Base-by-base conservation (phyloP, 1,140 invertebrate genomes). In the Trachymyrmex cornetzi region DNA sequence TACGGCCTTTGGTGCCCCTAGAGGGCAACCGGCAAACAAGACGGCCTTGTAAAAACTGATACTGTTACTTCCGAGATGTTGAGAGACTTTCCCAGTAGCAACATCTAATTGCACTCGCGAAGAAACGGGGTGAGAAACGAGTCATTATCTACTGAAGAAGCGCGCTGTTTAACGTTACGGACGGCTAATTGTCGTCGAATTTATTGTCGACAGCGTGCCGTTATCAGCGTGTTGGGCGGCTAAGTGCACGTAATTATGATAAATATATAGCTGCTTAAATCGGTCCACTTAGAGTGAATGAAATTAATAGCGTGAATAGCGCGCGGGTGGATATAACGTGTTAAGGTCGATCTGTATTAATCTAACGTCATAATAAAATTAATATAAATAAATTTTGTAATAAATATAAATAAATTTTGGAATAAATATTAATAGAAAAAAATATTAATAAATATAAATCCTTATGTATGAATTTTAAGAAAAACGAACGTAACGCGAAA, bases 41-140 rank as follows among this genome's bases (percentile, higher is more conserved):
- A 82, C 80, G 34, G 57, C 80, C 55, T 84, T 75, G 69, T 34
- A 84, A 84, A 84, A 84, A 84, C 38, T 55, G 57, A 84, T 84
- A 74, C 80, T 84, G 80, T 84, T 84, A 75, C 55, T 84, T 84
- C 80, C 55, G 80, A 84, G 69, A 84, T 75, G 19, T 24, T 14
- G 57, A 34, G 38, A 34, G 55, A 61, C 67, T 74, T 53, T 74
- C 34, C 34, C 57, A 27, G 80, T 50, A 50, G 69, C 80, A 19
- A 3, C 69, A 34, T 74, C 34, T 74, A 74, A 82, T 61, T 82
- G 55, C 38, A 34, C 3, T 48, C 2, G 27, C 55, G 38, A 84
- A 19, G 12, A 75, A 84, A 75, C 80, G 38, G 69, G 55, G 69
- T 74, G 80, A 84, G 55, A 50, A 50, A 12, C 53, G 67, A 55